Evolutionary conservation across 2,888 invertebrate species (phyloP).

Genomic region (Drosophila prostipennis): DNA sequence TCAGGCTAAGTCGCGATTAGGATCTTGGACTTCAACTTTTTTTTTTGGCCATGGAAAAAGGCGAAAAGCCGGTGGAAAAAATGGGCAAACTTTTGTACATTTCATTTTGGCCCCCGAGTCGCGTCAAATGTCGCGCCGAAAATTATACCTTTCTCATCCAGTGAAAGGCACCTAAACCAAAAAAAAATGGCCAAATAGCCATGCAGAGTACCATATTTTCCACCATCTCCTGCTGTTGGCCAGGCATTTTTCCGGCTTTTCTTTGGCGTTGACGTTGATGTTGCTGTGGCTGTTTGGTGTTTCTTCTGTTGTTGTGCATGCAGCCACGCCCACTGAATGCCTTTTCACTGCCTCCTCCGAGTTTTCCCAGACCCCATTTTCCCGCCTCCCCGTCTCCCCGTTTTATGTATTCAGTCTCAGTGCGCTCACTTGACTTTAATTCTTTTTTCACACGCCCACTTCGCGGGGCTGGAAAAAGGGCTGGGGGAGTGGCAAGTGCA

Average conservation of each 20-base stretch:
- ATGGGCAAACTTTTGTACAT: conserved; percentile 33
- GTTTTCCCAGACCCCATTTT: conserved; percentile 5
- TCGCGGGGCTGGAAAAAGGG: conserved; percentile 21
- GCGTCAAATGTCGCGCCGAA: conserved; percentile 83
- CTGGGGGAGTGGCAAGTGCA: conserved; percentile 59
- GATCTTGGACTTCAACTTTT: conserved; percentile 30
- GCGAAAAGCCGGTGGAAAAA: background rate
- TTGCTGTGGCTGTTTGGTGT: conserved; percentile 5
- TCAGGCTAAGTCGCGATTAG: conserved; percentile 39
- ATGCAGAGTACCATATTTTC: conserved; percentile 38
- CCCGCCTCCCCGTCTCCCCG: conserved; percentile 49
- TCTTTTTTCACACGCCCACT: conserved; percentile 79
- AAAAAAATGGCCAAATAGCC: conserved; percentile 56
- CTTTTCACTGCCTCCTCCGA: conserved; percentile 42
- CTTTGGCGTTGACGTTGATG: conserved; percentile 73
- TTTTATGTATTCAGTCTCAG: conserved; percentile 81
- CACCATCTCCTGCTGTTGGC: conserved; percentile 23
- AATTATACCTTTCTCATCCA: conserved; percentile 74
- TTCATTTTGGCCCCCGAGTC: conserved; percentile 55
- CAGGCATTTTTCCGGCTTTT: conserved; percentile 76
- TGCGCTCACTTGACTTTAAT: conserved; percentile 80
- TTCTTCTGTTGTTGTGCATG: conserved; percentile 45
- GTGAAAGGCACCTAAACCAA: conserved; percentile 5
- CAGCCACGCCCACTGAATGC: conserved; percentile 61
- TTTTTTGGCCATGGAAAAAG: background rate